Percentiles rank a stretch among this genome's conserved stretches.
Conservation (phyloP, 2,888 invertebrate species). For the Lissocephala sabroskyi region DNA sequence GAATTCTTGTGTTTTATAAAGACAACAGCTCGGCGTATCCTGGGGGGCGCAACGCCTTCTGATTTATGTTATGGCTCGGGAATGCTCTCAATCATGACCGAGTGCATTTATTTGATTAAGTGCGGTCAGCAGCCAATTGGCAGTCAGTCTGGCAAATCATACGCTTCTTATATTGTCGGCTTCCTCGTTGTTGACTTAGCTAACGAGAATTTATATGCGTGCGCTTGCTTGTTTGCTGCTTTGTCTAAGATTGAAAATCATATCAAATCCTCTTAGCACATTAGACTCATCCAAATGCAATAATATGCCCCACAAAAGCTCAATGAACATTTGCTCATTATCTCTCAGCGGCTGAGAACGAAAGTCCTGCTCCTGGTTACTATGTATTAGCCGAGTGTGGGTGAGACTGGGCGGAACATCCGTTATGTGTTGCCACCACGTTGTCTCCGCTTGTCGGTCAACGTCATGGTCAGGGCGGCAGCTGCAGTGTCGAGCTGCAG, state of each 20-base stretch:
- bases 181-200: no score
- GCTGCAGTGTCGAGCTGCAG: not conserved
- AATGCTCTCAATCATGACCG: slow-evolving; percentile 68
- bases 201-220: no score
- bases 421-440: slow-evolving; percentile 15
- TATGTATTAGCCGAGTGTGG: not conserved
- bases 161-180: no score
- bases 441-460: slow-evolving; percentile 24
- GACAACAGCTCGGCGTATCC: no score
- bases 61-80: slow-evolving; percentile 62
- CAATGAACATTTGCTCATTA: slow-evolving; percentile 39
- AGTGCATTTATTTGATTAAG: slow-evolving; percentile 64
- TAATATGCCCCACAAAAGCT: slow-evolving; percentile 32
- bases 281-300: slow-evolving; percentile 23
- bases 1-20: slow-evolving; percentile 33
- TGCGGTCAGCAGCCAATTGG: slow-evolving; percentile 20
- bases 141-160: no score
- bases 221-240: no score
- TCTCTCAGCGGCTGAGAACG: not conserved
- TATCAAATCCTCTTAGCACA: no score
- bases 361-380: not conserved
- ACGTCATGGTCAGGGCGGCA: slow-evolving; percentile 35
- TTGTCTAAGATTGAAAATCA: no score
- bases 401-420: slow-evolving; percentile 13
- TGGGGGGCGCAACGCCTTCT: no score